Conservation (phyloP, 2,797 vertebrate genomes). For the Acanthurus leucopareius region DNA sequence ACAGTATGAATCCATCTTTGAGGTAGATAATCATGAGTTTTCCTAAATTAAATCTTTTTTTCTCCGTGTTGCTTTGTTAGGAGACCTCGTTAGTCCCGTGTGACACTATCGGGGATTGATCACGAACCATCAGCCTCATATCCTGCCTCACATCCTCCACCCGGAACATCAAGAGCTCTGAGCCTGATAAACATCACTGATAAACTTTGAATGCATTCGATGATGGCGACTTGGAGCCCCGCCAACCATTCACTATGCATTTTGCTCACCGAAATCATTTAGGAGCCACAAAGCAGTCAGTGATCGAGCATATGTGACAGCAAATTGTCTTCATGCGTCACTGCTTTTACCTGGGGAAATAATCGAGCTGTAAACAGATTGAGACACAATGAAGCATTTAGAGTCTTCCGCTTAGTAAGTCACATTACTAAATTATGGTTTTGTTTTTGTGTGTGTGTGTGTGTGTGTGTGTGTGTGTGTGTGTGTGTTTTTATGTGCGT, state of each 20-base stretch:
- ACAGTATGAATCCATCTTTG: slow-evolving; percentile 55
- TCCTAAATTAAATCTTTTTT: slow-evolving; percentile 60
- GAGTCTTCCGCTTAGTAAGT: slow-evolving; percentile 29
- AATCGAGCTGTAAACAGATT: slow-evolving; percentile 44
- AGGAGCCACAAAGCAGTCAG: slow-evolving; percentile 26
- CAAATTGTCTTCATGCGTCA: not conserved
- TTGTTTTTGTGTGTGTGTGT: slow-evolving; percentile 6
- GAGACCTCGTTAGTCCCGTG: slow-evolving; percentile 65
- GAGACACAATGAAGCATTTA: slow-evolving; percentile 36
- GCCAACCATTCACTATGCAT: slow-evolving; percentile 40
- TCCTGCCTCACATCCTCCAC: slow-evolving; percentile 67
- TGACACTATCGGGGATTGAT: slow-evolving; percentile 70
- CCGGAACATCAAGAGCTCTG: slow-evolving; percentile 51
- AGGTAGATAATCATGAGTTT: slow-evolving; percentile 59
- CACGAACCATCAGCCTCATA: slow-evolving; percentile 59
- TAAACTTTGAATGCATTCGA: slow-evolving; percentile 65
- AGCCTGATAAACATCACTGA: slow-evolving; percentile 69
- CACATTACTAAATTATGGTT: slow-evolving; percentile 18
- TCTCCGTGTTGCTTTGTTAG: slow-evolving; percentile 54
- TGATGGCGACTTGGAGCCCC: slow-evolving; percentile 49
- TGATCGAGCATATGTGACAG: slow-evolving; percentile 1
- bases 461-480: not conserved
- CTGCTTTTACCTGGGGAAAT: slow-evolving; percentile 54
- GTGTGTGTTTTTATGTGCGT: no score
- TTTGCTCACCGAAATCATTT: slow-evolving; percentile 47